Evolutionary conservation across 64 coral and sea anemone genomes (phyloP).

Genomic region (Actinia equina): DNA sequence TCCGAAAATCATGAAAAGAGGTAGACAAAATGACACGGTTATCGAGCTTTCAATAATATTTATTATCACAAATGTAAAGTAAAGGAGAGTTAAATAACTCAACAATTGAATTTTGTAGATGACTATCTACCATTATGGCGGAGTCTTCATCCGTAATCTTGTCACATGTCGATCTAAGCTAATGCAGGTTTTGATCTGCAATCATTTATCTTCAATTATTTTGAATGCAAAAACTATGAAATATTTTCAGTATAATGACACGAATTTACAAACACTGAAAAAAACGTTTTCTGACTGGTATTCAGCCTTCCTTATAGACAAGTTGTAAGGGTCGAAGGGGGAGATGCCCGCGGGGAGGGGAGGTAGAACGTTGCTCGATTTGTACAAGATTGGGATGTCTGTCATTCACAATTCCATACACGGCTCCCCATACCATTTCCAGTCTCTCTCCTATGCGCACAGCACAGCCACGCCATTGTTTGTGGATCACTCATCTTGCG

Average conservation of each 20-base stretch:
- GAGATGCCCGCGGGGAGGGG: not conserved
- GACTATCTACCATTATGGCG: not conserved
- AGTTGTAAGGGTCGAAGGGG: not conserved
- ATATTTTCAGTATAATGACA: not conserved
- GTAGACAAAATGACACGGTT: no score
- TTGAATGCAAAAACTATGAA: not conserved
- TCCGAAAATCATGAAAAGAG: no score
- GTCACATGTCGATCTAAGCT: no score
- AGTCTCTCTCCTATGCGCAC: not conserved
- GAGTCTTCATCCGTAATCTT: no score
- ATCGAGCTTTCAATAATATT: not conserved
- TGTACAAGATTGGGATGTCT: not conserved
- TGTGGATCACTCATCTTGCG: not conserved
- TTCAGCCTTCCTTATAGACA: not conserved
- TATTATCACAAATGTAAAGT: not conserved
- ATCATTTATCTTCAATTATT: not conserved
- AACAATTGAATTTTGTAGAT: not conserved
- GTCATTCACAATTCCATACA: no score
- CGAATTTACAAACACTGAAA: not conserved
- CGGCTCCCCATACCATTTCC: not conserved
- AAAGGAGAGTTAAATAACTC: not conserved
- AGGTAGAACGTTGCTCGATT: no score
- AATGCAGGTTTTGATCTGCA: not conserved
- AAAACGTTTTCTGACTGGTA: not conserved
- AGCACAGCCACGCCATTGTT: not conserved